phyloP scores from a whole-genome alignment of 2,113 vertebrate species.

The Climacteris rufus region DNA sequence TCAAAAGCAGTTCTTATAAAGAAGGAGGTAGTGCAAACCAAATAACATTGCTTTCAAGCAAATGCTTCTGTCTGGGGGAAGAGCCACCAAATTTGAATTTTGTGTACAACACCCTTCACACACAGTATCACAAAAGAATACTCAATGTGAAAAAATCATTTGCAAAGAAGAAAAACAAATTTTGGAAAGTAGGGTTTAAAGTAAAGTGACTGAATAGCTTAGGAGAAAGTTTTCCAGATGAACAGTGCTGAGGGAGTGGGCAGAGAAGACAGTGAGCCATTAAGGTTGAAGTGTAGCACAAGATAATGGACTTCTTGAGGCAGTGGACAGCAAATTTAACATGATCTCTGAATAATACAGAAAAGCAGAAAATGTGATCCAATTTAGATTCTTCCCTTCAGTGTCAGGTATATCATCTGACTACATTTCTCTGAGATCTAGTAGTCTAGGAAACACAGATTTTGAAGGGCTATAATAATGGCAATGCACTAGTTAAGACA shows the following conservation, averaged over 20 bases:
- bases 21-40: background rate
- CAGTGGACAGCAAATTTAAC: background rate
- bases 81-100: background rate
- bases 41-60: background rate
- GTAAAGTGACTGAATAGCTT: background rate
- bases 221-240: constrained; percentile 26
- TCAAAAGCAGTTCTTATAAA: background rate
- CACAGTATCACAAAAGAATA: background rate
- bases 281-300: background rate
- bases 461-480: background rate
- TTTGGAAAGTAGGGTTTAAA: background rate
- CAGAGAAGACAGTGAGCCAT: background rate
- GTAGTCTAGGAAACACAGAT: background rate
- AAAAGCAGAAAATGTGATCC: background rate
- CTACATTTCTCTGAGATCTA: background rate
- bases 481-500: background rate
- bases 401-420: background rate
- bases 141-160: background rate
- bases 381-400: background rate
- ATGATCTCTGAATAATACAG: background rate
- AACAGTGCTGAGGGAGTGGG: background rate
- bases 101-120: background rate
- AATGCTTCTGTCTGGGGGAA: background rate
- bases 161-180: background rate
- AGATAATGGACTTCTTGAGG: background rate